Conservation (phyloP, 2,888 invertebrate genomes). For the Bibio marci region DNA sequence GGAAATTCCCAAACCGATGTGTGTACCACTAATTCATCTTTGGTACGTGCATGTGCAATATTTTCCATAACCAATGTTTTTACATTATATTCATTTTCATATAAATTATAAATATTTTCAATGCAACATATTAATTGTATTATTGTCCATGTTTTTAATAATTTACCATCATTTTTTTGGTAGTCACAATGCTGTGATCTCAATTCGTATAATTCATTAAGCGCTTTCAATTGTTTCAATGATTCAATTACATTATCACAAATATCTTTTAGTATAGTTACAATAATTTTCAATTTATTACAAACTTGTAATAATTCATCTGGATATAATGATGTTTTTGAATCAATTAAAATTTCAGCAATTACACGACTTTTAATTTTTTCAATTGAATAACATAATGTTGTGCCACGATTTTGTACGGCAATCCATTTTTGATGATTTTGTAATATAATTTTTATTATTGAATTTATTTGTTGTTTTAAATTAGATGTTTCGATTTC, state of each 20-base stretch:
- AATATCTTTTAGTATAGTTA: slow-evolving; percentile 21
- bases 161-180: neutral
- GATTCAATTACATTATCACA: slow-evolving; percentile 15
- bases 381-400: slow-evolving; percentile 22
- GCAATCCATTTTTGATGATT: slow-evolving; percentile 23
- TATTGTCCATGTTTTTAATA: slow-evolving; percentile 22
- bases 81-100: slow-evolving; percentile 16
- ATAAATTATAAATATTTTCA: slow-evolving; percentile 15
- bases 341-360: slow-evolving; percentile 12
- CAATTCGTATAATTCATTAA: slow-evolving; percentile 12
- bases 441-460: slow-evolving; percentile 15
- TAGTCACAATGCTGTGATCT: no score
- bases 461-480: slow-evolving; percentile 13
- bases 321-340: slow-evolving; percentile 14
- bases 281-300: slow-evolving; percentile 20
- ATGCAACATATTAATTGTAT: slow-evolving; percentile 17
- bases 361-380: slow-evolving; percentile 15
- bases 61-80: slow-evolving; percentile 20
- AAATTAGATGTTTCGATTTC: no score
- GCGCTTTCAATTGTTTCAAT: slow-evolving; percentile 17
- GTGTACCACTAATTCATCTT: slow-evolving; percentile 17
- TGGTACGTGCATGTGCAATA: slow-evolving; percentile 19
- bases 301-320: slow-evolving; percentile 16
- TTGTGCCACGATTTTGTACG: slow-evolving; percentile 21
- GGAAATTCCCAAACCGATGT: slow-evolving; percentile 23